phyloP scores from a whole-genome alignment of 2,113 vertebrate genomes.

The Anser brachyrhynchus region DNA sequence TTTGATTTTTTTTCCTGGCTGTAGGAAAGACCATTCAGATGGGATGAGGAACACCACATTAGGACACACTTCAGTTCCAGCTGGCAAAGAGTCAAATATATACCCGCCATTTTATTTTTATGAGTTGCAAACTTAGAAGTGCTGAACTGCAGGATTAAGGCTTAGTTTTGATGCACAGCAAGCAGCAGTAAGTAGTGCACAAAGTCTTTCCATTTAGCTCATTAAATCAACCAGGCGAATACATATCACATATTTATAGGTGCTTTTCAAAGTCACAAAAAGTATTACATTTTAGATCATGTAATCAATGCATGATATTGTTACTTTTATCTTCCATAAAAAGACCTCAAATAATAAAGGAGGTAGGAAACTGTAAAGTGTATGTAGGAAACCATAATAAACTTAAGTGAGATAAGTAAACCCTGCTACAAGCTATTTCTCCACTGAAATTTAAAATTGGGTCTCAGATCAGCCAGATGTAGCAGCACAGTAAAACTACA shows the following conservation, averaged over 20 bases:
- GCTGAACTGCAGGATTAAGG: not conserved
- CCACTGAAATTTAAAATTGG: not conserved
- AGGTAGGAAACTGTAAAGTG: not conserved
- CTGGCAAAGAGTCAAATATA: not conserved
- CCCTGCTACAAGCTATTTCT: not conserved
- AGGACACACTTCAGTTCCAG: not conserved
- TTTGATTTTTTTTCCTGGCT: not conserved
- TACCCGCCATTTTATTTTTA: not conserved
- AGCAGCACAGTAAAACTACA: not conserved
- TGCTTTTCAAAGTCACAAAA: not conserved
- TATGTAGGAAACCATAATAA: not conserved
- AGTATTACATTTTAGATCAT: not conserved
- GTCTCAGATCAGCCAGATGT: not conserved
- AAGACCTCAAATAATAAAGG: not conserved
- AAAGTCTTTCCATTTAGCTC: not conserved
- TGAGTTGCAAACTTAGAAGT: not conserved
- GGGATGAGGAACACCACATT: not conserved
- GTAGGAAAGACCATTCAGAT: not conserved
- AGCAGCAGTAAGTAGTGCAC: not conserved
- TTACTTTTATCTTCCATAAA: not conserved
- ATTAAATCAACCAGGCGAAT: not conserved
- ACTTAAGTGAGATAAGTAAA: not conserved
- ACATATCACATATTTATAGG: not conserved
- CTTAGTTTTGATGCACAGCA: not conserved
- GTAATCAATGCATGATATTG: not conserved